Percentiles rank a stretch among this genome's conserved stretches.
phyloP scores from a whole-genome alignment of 2,888 invertebrate species.

The Elysia crispata region DNA sequence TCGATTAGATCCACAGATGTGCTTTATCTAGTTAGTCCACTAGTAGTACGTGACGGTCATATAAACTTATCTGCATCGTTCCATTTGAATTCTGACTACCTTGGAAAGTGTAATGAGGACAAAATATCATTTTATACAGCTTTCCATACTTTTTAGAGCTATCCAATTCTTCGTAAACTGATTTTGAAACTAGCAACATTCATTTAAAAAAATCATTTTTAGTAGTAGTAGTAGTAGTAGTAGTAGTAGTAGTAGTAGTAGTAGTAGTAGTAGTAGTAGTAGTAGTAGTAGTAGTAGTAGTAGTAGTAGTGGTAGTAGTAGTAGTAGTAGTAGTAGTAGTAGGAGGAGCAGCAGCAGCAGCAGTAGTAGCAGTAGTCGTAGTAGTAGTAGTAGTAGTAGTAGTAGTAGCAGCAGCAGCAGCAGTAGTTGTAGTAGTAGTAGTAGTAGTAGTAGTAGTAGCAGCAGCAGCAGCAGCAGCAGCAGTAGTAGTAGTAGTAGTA shows the following conservation, averaged over 20 bases:
- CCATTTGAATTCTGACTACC: background rate
- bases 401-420: constrained; percentile 39
- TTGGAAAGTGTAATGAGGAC: too few relatives aligned
- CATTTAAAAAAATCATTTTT: background rate
- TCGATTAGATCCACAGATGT: too few relatives aligned
- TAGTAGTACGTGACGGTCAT: too few relatives aligned
- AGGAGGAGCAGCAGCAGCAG: too few relatives aligned
- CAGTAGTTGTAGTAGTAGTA: constrained; percentile 28
- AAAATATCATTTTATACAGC: too few relatives aligned
- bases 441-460: constrained; percentile 33
- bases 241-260: constrained; percentile 34
- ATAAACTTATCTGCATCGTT: background rate
- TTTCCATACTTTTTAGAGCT: too few relatives aligned
- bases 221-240: constrained; percentile 31
- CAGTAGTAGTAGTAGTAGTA: constrained; percentile 31
- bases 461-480: constrained; percentile 33
- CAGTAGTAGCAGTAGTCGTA: too few relatives aligned
- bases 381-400: too few relatives aligned
- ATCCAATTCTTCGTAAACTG: too few relatives aligned
- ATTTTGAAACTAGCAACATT: too few relatives aligned
- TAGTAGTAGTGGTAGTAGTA: constrained; percentile 36
- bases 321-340: constrained; percentile 35
- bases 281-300: constrained; percentile 42
- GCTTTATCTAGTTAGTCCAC: too few relatives aligned
- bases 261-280: constrained; percentile 39